Evolutionary conservation across 92 coral and sea anemone genomes (phyloP), one percentile per base, ranked within the genome.

Genomic region (Heteractis magnifica): DNA sequence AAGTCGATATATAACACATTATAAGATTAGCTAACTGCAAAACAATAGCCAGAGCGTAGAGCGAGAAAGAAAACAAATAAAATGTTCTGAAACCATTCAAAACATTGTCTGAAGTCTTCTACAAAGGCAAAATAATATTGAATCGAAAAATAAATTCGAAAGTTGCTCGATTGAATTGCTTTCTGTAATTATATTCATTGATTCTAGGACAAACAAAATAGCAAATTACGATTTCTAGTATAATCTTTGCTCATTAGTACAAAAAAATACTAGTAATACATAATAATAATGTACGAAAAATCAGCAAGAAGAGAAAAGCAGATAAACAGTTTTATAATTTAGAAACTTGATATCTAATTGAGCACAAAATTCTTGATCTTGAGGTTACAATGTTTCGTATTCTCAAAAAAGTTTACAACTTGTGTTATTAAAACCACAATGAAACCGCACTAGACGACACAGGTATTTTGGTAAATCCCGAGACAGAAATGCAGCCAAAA

Each of bases 391-490:
- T 55, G 6, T 62, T 16, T 18, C 13, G 52, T 18, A 77, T 55
- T 77, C 52, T 20, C 18, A 23, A n/a, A 16, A 44, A 52, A 19
- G 81, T 52, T 52, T 77, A 20, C 51, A 52, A 52, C 19, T 18
- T 19, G 6, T 18, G 16, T 64, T 20, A 64, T 5, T 3, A 3
- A 23, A 23, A 26, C 12, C 73, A 10, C 82, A 59, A 65, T 20
- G 73, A 21, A 68, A 6, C 73, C 73, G 6, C 72, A 13, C 82
- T 14, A 58, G 50, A 59, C 82, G 21, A 78, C 82, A 49, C 26
- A 59, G 82, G 83, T 49, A 64, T 80, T 64, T 80, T 10, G 6
- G 15, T 16, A n/a, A 21, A 49, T 49, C 56, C 15, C 56, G 6
- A 49, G 16, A 49, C 10, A 12, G 12, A 74, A 74, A n/a, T 4